phyloP scores from a whole-genome alignment of 2,888 invertebrate species.

The Drosophila paracracens region DNA sequence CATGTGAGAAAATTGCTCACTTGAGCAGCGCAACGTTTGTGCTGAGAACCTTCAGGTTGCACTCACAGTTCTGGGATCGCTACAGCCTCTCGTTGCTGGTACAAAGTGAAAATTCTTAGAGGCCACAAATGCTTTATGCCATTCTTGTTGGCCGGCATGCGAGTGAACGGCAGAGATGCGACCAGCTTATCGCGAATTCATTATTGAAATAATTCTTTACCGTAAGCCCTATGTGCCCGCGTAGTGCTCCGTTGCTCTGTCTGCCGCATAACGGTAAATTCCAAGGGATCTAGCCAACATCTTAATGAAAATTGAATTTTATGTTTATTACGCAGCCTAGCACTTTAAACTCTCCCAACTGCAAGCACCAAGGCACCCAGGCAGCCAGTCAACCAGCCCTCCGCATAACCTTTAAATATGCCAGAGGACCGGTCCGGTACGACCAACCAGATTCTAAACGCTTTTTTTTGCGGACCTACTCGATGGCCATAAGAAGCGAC shows the following conservation, averaged over 20 bases:
- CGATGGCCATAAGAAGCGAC: constrained; percentile 38
- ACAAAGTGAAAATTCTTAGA: constrained; percentile 71
- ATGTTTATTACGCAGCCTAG: constrained; percentile 74
- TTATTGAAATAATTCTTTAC: constrained; percentile 76
- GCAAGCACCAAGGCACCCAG: not conserved
- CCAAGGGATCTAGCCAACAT: constrained; percentile 73
- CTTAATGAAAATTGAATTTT: constrained; percentile 81
- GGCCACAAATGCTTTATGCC: constrained; percentile 24
- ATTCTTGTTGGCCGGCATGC: constrained; percentile 29
- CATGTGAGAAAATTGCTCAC: constrained; percentile 81
- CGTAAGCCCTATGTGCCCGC: constrained; percentile 52
- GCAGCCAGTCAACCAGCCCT: constrained; percentile 40
- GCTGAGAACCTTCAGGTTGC: constrained; percentile 65
- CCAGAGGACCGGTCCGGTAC: constrained; percentile 40
- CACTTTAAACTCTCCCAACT: constrained; percentile 48
- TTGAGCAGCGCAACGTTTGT: constrained; percentile 32
- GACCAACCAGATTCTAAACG: constrained; percentile 57
- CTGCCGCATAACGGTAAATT: constrained; percentile 63
- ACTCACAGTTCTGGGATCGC: constrained; percentile 12
- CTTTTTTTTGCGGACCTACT: constrained; percentile 37
- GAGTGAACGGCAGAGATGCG: constrained; percentile 36
- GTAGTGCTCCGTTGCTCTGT: constrained; percentile 1
- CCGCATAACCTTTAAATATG: constrained; percentile 67
- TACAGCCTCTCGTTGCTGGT: constrained; percentile 25
- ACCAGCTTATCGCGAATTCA: constrained; percentile 80